Conservation (phyloP, 2,113 vertebrate genomes). For the Tonatia bakeri region DNA sequence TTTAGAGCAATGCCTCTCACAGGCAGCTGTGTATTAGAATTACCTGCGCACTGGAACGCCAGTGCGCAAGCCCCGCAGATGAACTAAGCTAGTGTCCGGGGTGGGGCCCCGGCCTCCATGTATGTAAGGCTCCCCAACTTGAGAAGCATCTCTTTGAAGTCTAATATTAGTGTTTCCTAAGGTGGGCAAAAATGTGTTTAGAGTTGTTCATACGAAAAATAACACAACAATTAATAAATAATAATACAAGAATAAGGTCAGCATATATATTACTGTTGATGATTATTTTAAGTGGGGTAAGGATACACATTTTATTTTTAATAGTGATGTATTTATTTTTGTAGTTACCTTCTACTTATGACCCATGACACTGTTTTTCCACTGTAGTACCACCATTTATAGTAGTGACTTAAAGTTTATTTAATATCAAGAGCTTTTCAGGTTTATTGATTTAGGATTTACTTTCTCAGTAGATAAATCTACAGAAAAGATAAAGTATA, state of each 20-base stretch:
- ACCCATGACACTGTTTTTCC: not conserved
- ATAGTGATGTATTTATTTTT: not conserved
- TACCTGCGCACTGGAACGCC: not conserved
- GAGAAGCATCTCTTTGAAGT: not conserved
- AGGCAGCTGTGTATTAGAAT: not conserved
- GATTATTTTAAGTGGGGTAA: not conserved
- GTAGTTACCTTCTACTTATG: not conserved
- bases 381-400: not conserved
- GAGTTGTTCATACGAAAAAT: not conserved
- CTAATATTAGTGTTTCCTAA: not conserved
- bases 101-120: not conserved
- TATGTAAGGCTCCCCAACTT: not conserved
- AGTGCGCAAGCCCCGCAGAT: not conserved
- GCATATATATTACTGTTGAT: accelerated
- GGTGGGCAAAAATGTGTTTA: not conserved
- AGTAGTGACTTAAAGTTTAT: not conserved
- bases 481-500: not conserved
- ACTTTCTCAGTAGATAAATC: not conserved
- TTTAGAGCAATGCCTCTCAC: not conserved
- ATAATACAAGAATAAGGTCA: not conserved
- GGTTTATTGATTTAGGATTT: not conserved
- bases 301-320: not conserved
- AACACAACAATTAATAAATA: not conserved
- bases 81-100: not conserved
- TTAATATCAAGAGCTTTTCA: not conserved